phyloP scores from a whole-genome alignment of 2,888 invertebrate genomes.

The Helleia helle region DNA sequence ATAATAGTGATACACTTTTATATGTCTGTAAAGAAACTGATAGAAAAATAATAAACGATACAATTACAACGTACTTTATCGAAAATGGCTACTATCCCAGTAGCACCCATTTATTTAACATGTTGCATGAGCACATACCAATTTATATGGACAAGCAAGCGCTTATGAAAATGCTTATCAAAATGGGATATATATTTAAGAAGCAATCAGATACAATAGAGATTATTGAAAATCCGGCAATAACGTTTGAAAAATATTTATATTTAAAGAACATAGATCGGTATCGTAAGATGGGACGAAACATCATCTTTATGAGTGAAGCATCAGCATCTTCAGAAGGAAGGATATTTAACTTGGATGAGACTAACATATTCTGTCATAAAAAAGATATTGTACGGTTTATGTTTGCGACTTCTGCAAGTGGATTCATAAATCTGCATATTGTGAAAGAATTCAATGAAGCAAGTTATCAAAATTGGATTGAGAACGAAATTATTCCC shows the following conservation, averaged over 20 bases:
- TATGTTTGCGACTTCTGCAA: conserved; percentile 12
- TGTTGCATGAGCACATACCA: conserved; percentile 7
- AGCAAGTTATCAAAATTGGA: conserved; percentile 9
- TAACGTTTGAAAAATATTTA: conserved; percentile 12
- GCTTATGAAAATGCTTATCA: conserved; percentile 11
- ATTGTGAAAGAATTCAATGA: not conserved
- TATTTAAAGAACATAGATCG: conserved; percentile 13
- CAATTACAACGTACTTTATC: conserved; percentile 8
- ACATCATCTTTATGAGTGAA: conserved; percentile 12
- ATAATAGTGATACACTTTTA: not conserved
- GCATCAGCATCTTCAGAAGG: not conserved
- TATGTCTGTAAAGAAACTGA: not conserved
- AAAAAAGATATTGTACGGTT: not conserved
- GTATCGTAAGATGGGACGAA: conserved; percentile 3
- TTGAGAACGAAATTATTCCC: not conserved
- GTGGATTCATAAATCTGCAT: not conserved
- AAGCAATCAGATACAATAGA: conserved; percentile 5
- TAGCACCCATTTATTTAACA: conserved; percentile 10
- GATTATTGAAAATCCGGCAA: conserved; percentile 11
- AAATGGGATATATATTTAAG: conserved; percentile 16
- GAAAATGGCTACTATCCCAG: conserved; percentile 6
- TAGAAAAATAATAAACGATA: conserved; percentile 11
- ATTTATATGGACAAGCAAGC: conserved; percentile 12
- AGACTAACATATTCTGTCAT: not conserved
- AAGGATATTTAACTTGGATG: conserved; percentile 9